phyloP scores from a whole-genome alignment of 35 echinoderm and acorn worm genomes.

The Patiria miniata region DNA sequence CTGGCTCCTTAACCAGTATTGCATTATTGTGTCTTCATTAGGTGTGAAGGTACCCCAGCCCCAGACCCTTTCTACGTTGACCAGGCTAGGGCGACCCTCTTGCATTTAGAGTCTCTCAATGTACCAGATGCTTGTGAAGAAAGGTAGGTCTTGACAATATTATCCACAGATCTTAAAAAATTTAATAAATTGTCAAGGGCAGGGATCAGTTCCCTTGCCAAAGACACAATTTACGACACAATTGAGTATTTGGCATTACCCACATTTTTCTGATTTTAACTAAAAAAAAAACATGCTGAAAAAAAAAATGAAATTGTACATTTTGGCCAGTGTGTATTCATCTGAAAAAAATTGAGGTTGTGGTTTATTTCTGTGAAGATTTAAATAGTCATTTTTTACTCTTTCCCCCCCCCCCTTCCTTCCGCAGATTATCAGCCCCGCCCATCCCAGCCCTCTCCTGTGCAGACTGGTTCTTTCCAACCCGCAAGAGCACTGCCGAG shows the following conservation, averaged over 20 bases:
- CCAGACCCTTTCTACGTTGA: conserved; percentile 98
- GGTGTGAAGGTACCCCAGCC: conserved; percentile 40
- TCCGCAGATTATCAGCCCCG: conserved; percentile 77
- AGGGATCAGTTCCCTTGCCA: too few species aligned
- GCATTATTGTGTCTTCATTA: background rate
- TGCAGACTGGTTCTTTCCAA: conserved; percentile 93
- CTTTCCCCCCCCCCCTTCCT: background rate
- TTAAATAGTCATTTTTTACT: background rate
- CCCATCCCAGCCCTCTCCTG: conserved; percentile 88
- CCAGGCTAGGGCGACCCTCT: conserved; percentile 85
- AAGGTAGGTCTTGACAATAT: conserved; percentile 52
- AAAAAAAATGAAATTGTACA: too few species aligned
- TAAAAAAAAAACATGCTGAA: too few species aligned
- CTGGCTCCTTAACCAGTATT: background rate
- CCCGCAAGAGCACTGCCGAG: conserved; percentile 55
- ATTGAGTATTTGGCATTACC: too few species aligned
- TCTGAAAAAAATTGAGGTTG: too few species aligned
- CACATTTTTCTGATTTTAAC: too few species aligned
- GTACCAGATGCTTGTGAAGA: conserved; percentile 87
- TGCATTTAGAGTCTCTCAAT: conserved; percentile 83
- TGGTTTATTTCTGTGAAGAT: too few species aligned
- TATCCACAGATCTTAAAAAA: background rate
- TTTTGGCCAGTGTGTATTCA: too few species aligned
- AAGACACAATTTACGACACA: too few species aligned
- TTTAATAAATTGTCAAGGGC: too few species aligned